Conservation (phyloP, 2,113 vertebrate genomes). For the Microcebus murinus region DNA sequence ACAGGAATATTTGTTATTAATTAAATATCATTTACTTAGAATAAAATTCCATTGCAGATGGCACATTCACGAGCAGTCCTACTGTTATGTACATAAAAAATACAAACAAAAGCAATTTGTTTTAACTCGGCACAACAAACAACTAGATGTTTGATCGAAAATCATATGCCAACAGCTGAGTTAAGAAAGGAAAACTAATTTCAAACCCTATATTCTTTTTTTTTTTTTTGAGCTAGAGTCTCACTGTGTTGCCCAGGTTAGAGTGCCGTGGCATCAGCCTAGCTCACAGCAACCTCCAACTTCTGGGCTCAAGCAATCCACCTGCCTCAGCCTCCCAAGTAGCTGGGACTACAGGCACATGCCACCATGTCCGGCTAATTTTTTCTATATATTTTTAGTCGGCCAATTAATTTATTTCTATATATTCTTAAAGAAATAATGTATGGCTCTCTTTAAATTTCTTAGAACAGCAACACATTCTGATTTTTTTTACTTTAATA, state of each 20-base stretch:
- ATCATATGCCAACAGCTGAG: constrained; percentile 62
- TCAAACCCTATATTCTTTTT: background rate
- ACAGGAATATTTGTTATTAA: constrained; percentile 65
- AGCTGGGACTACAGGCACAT: no score
- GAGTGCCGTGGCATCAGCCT: no score
- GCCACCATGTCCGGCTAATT: no score
- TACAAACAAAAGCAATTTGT: constrained; percentile 60
- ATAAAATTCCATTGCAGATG: constrained; percentile 49
- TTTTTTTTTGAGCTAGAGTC: no score
- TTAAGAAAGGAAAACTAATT: constrained; percentile 59
- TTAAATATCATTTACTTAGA: constrained; percentile 55
- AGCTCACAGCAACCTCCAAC: no score
- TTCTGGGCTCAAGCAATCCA: no score
- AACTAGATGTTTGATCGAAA: constrained; percentile 60
- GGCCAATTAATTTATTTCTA: no score
- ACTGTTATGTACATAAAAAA: constrained; percentile 39
- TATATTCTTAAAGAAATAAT: constrained; percentile 31
- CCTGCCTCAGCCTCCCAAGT: no score
- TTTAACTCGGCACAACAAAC: constrained; percentile 47
- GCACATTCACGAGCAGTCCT: constrained; percentile 4
- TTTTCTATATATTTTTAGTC: no score
- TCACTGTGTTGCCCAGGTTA: no score
- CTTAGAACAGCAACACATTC: background rate
- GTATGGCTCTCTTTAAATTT: background rate
- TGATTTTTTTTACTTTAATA: constrained; percentile 17